Percentiles rank a stretch among this genome's conserved stretches.
Evolutionary conservation across 2,113 vertebrate genomes (phyloP).

Genomic region (Murina feae): DNA sequence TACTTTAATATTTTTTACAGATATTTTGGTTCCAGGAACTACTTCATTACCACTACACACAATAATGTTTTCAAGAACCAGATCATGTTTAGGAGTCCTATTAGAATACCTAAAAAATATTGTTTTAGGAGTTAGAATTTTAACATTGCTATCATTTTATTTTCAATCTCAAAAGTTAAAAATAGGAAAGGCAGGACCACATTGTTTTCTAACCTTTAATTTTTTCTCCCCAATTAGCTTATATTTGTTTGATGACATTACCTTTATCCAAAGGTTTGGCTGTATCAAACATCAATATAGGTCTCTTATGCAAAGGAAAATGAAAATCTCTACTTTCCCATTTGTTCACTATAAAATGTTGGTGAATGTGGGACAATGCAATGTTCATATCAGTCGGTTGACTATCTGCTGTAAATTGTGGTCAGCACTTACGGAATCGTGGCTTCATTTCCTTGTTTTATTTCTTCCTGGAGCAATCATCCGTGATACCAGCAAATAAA

Average conservation of each 20-base stretch:
- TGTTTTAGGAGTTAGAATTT: neutral
- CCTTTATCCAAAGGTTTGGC: neutral
- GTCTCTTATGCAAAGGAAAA: neutral
- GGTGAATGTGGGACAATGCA: neutral
- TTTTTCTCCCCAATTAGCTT: neutral
- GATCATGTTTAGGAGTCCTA: neutral
- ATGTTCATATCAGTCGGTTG: neutral
- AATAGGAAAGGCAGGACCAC: neutral
- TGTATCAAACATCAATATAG: neutral
- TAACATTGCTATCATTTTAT: neutral
- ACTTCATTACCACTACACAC: neutral
- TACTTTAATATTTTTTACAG: conserved; percentile 36
- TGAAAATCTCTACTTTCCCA: neutral
- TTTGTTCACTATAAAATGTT: neutral
- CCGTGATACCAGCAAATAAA: conserved; percentile 45
- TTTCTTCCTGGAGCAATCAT: conserved; percentile 51
- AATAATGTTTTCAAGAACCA: neutral
- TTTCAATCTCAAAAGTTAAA: neutral
- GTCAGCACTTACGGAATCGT: neutral
- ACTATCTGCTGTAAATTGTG: neutral
- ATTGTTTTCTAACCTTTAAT: neutral
- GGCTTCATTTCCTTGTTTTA: conserved; percentile 25
- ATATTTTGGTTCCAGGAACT: conserved; percentile 28
- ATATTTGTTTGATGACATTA: neutral
- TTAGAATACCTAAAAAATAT: neutral